phyloP scores from a whole-genome alignment of 2,113 vertebrate species.

The Laterallus jamaicensis region DNA sequence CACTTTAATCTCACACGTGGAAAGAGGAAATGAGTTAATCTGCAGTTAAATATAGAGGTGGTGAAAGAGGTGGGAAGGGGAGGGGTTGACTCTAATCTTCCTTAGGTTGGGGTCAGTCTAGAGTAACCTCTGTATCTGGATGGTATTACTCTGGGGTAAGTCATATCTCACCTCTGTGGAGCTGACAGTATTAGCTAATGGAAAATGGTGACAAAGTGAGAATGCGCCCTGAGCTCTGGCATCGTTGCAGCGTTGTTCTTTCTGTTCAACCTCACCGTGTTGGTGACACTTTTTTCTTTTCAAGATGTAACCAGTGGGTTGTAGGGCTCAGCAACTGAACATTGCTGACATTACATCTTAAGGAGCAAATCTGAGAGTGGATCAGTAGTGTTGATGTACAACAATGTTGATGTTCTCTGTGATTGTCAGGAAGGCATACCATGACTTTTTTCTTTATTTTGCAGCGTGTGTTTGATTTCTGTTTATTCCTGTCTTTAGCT shows the following conservation, averaged over 20 bases:
- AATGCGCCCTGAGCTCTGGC: neutral
- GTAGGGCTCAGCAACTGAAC: neutral
- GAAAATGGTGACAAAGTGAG: constrained; percentile 23
- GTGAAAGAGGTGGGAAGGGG: constrained; percentile 41
- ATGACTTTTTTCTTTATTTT: neutral
- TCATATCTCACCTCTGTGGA: constrained; percentile 1
- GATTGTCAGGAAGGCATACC: neutral
- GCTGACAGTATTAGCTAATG: constrained; percentile 53
- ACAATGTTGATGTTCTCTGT: neutral
- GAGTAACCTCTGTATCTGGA: constrained; percentile 43
- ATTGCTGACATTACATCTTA: neutral
- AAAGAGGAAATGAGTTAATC: constrained; percentile 64
- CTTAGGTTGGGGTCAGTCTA: neutral
- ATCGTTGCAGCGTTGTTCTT: neutral
- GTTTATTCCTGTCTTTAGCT: neutral
- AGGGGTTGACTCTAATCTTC: constrained; percentile 43
- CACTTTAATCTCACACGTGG: constrained; percentile 39
- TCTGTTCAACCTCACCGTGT: neutral
- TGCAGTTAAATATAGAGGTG: constrained; percentile 65
- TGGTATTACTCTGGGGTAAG: constrained; percentile 7
- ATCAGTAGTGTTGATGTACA: neutral
- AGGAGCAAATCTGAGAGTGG: neutral
- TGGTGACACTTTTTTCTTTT: neutral
- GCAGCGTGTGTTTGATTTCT: neutral
- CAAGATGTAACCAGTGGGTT: neutral